phyloP scores from a whole-genome alignment of 2,888 invertebrate species.

The Volucella zonaria region DNA sequence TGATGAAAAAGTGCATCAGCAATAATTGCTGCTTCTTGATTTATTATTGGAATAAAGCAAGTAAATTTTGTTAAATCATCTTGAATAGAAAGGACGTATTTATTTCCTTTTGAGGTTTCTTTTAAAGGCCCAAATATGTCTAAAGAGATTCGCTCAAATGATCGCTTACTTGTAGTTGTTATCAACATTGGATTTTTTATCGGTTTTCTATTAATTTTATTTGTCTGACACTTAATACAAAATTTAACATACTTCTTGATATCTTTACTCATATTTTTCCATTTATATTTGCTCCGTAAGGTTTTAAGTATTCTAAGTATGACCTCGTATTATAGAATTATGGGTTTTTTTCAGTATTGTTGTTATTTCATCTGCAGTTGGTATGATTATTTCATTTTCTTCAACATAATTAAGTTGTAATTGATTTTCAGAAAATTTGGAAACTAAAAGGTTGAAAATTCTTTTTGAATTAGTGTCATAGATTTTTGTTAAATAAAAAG shows the following conservation, averaged over 20 bases:
- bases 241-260: conserved; percentile 77
- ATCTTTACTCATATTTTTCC: conserved; percentile 78
- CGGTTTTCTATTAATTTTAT: too few species aligned
- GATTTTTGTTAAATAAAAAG: too few species aligned
- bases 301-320: conserved; percentile 9
- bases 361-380: conserved; percentile 34
- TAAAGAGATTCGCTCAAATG: conserved; percentile 45
- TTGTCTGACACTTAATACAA: conserved; percentile 76
- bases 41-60: too few species aligned
- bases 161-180: too few species aligned
- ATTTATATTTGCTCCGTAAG: conserved; percentile 74
- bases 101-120: conserved; percentile 74
- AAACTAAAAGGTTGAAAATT: background rate
- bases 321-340: background rate
- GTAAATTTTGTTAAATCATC: conserved; percentile 58
- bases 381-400: conserved; percentile 30
- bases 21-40: too few species aligned
- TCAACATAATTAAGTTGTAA: conserved; percentile 3
- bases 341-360: conserved; percentile 46
- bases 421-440: background rate
- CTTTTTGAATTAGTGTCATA: too few species aligned
- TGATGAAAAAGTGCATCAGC: too few species aligned
- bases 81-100: conserved; percentile 77
- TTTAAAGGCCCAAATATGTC: conserved; percentile 77
- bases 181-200: too few species aligned